Percentiles rank a stretch among this genome's conserved stretches.
Conservation (phyloP, 2,888 invertebrate genomes). For the Melipona beecheii region DNA sequence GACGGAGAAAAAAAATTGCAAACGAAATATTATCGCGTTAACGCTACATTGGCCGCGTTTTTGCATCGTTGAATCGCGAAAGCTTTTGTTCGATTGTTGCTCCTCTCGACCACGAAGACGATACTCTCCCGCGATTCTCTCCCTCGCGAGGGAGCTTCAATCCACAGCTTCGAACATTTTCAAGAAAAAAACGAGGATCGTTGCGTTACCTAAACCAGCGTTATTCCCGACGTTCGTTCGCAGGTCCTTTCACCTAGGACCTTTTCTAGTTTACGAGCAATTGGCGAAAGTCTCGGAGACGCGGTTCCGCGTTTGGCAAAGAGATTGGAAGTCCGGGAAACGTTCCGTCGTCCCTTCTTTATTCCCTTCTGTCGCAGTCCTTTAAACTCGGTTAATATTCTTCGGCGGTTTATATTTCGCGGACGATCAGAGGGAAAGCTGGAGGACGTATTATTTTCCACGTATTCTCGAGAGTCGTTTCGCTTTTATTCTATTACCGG, state of each 20-base stretch:
- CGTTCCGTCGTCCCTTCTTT: neutral
- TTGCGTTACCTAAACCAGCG: neutral
- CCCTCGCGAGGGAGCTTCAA: neutral
- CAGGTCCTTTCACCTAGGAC: neutral
- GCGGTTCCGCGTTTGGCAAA: constrained; percentile 47
- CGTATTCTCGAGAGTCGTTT: neutral
- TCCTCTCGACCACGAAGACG: neutral
- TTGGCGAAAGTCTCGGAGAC: constrained; percentile 49
- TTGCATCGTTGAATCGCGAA: neutral
- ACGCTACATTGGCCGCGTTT: too few species aligned
- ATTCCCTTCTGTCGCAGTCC: constrained; percentile 7
- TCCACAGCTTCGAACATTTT: neutral
- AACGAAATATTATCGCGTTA: too few species aligned
- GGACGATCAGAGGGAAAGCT: neutral
- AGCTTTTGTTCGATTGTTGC: neutral
- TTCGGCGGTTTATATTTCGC: constrained; percentile 20
- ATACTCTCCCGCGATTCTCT: neutral
- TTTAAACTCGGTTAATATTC: constrained; percentile 28
- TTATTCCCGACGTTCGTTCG: neutral
- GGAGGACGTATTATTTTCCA: neutral
- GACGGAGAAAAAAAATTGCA: too few species aligned
- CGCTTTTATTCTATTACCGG: constrained; percentile 19
- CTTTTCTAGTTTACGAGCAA: constrained; percentile 55
- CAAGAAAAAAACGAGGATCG: neutral
- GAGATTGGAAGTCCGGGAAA: constrained; percentile 35